Percentiles rank a stretch among this genome's conserved stretches.
Evolutionary conservation across 2,888 invertebrate species (phyloP).

Genomic region (Andrena bicolor): DNA sequence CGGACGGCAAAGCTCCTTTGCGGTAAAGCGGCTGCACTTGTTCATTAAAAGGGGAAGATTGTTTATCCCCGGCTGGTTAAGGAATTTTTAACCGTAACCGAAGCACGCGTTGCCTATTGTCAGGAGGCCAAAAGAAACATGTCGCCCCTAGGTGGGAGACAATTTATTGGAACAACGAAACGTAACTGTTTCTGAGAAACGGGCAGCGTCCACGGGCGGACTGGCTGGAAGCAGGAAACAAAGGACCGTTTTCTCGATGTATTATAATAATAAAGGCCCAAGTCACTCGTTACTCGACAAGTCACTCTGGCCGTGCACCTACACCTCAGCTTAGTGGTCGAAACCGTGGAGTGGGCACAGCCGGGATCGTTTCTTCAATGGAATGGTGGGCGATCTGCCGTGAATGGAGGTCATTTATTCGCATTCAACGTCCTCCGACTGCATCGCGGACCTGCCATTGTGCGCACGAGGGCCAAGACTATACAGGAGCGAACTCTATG

Average conservation of each 20-base stretch:
- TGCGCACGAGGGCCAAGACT: conserved; percentile 71
- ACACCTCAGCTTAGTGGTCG: conserved; percentile 63
- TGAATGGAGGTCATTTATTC: conserved; percentile 83
- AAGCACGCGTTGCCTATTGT: conserved; percentile 44
- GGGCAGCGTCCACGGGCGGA: conserved; percentile 2
- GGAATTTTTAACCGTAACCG: conserved; percentile 1
- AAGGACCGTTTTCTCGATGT: conserved; percentile 61
- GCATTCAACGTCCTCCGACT: conserved; percentile 78
- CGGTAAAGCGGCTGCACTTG: conserved; percentile 63
- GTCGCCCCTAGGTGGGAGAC: not conserved
- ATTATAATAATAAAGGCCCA: conserved; percentile 63
- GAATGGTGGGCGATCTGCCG: conserved; percentile 79
- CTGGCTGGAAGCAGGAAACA: conserved; percentile 50
- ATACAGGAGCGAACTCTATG: conserved; percentile 71
- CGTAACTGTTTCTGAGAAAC: conserved; percentile 30
- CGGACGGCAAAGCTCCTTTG: conserved; percentile 49
- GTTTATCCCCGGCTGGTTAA: conserved; percentile 35
- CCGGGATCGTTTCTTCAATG: conserved; percentile 74
- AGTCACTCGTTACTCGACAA: conserved; percentile 59
- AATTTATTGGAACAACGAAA: conserved; percentile 27
- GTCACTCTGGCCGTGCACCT: conserved; percentile 69
- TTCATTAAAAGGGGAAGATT: conserved; percentile 66
- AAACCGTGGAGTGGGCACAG: conserved; percentile 59
- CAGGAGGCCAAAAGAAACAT: not conserved
- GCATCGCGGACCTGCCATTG: conserved; percentile 81